phyloP scores from a whole-genome alignment of 2,797 vertebrate genomes.

The Lepilemur septentrionalis region DNA sequence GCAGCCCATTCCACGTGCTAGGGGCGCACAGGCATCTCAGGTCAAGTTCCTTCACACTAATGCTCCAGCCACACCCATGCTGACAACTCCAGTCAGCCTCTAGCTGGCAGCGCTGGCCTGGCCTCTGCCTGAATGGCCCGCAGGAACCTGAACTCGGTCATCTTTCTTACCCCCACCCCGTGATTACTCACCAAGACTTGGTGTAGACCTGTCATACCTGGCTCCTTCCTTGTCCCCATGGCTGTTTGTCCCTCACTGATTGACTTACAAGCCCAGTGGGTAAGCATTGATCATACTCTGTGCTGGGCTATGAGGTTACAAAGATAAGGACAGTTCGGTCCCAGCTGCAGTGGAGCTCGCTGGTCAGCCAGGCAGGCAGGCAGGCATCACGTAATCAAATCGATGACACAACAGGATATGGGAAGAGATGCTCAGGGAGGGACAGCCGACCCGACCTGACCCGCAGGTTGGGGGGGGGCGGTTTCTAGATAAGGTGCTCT shows the following conservation, averaged over 20 bases:
- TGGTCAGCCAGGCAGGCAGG: neutral
- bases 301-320: neutral
- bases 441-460: fast-evolving
- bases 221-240: neutral
- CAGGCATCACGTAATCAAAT: neutral
- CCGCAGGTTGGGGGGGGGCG: fast-evolving
- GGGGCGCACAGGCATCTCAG: fast-evolving
- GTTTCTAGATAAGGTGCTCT: neutral
- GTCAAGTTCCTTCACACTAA: neutral
- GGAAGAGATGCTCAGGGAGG: neutral
- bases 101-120: neutral
- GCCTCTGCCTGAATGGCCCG: too few species aligned
- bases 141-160: neutral
- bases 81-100: fast-evolving
- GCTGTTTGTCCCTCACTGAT: neutral
- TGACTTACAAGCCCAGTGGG: neutral
- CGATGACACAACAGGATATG: too few species aligned
- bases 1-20: neutral
- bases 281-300: neutral
- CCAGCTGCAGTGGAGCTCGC: neutral
- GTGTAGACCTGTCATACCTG: neutral
- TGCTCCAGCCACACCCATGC: neutral
- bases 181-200: neutral
- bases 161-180: neutral
- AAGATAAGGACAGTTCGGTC: neutral